Evolutionary conservation across 2,113 vertebrate genomes (phyloP), one percentile per base, ranked within the genome.

Genomic region (Dolichotis patagonum): DNA sequence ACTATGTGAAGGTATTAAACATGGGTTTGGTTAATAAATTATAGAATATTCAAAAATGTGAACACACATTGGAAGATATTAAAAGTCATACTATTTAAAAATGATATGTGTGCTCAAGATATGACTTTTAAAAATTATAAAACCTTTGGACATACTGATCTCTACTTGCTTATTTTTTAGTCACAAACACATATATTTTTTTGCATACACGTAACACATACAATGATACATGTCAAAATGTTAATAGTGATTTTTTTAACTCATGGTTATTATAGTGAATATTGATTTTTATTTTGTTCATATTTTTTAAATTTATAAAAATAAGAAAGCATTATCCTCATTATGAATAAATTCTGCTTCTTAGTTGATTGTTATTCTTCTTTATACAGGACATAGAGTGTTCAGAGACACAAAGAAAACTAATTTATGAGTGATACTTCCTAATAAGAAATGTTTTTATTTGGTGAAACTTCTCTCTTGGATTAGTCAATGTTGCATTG

Each of bases 301-400:
- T 62, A 62, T 49, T 90, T 95, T 52, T 81, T 43, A 56, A 82
- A 91, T 69, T 67, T 80, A 6, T 65, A 58, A 94, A 95, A 86
- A 83, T 83, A 71, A 94, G 22, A 86, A 89, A 92, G 32, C 24
- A 81, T 94, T 85, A 85, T 3, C 46, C 67, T 92, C n/a, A 75
- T 69, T 93, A 63, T 85, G 5, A 82, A 91, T 90, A 93, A 58
- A 46, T 38, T 30, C 56, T 88, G 0, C 35, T 19, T 38, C 71
- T 77, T 17, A 63, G n/a, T 92, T 84, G n/a, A 75, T 20, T 94
- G 16, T 24, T 87, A 20, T 71, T 41, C 9, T 35, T 85, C 77
- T 95, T 3, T 24, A 41, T 24, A 81, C 14, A 77, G 58, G 9
- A 84, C 73, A 5, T 80, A 88, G 95, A 69, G 85, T 62, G 9